A percentile compares a stretch with the other conserved stretches of the same genome.
Conservation (phyloP, 2,888 invertebrate genomes). For the Lasioglossum villosulum region DNA sequence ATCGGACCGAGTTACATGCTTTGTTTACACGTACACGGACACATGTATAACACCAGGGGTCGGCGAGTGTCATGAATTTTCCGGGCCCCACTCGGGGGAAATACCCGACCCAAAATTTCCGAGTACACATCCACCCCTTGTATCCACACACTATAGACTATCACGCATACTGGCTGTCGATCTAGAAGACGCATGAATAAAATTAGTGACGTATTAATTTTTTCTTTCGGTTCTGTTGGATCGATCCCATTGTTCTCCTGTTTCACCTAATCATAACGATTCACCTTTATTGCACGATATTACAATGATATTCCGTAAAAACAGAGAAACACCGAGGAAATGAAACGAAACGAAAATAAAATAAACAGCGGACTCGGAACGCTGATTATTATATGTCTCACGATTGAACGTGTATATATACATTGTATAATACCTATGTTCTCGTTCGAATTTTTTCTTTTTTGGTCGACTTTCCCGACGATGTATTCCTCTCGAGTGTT, state of each 20-base stretch:
- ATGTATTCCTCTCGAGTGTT: constrained; percentile 11
- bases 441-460: not conserved
- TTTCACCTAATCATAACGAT: not conserved
- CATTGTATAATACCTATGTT: not conserved
- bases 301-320: not conserved
- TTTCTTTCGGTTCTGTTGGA: not conserved
- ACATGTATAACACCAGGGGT: not conserved
- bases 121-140: too few species aligned
- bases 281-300: not conserved
- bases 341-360: not conserved
- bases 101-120: too few species aligned
- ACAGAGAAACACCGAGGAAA: constrained; percentile 12
- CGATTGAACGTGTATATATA: not conserved
- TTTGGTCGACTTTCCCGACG: not conserved
- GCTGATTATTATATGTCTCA: not conserved
- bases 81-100: too few species aligned
- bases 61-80: too few species aligned
- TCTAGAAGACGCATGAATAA: constrained; percentile 17
- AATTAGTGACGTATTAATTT: not conserved
- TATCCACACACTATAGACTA: not conserved
- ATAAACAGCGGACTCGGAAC: not conserved
- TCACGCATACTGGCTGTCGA: not conserved
- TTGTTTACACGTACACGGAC: not conserved
- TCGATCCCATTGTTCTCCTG: constrained; percentile 3
- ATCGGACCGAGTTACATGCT: not conserved